phyloP scores from a whole-genome alignment of 2,888 invertebrate genomes.

The Rhingia rostrata region DNA sequence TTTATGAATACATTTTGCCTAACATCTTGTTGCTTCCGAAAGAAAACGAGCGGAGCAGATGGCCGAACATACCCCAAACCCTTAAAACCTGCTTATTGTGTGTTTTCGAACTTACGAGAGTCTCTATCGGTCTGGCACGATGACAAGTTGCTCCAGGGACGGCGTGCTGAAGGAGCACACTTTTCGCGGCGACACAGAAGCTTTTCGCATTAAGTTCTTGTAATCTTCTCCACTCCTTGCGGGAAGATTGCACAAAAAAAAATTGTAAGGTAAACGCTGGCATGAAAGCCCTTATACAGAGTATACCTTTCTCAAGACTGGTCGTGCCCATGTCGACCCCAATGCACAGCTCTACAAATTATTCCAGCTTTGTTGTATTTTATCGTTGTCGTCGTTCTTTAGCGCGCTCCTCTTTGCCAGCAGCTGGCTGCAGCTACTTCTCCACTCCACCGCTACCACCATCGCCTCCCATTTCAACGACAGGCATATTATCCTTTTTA shows the following conservation, averaged over 20 bases:
- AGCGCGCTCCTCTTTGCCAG: conserved; percentile 31
- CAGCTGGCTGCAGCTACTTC: conserved; percentile 21
- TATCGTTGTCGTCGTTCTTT: conserved; percentile 37
- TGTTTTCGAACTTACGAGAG: conserved; percentile 34
- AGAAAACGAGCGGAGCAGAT: conserved; percentile 64
- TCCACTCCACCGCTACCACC: conserved; percentile 25
- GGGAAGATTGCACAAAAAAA: not conserved
- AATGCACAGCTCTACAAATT: conserved; percentile 59
- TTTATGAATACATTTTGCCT: conserved; percentile 75
- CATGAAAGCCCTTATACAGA: conserved; percentile 19
- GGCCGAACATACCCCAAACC: conserved; percentile 66
- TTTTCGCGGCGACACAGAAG: conserved; percentile 54
- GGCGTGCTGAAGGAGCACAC: conserved; percentile 4
- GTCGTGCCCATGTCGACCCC: conserved; percentile 21
- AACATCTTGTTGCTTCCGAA: conserved; percentile 75
- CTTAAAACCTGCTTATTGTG: conserved; percentile 3
- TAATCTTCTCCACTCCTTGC: conserved; percentile 41
- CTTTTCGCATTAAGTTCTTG: conserved; percentile 67
- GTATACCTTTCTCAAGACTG: conserved; percentile 21
- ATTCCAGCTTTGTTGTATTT: conserved; percentile 37
- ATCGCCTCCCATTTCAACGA: conserved; percentile 3
- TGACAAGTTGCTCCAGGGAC: conserved; percentile 53
- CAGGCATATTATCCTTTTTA: conserved; percentile 71
- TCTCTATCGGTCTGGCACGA: conserved; percentile 26
- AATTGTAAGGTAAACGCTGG: conserved; percentile 21